Conservation (phyloP, 2,113 vertebrate species). For the Gobiocypris rarus region DNA sequence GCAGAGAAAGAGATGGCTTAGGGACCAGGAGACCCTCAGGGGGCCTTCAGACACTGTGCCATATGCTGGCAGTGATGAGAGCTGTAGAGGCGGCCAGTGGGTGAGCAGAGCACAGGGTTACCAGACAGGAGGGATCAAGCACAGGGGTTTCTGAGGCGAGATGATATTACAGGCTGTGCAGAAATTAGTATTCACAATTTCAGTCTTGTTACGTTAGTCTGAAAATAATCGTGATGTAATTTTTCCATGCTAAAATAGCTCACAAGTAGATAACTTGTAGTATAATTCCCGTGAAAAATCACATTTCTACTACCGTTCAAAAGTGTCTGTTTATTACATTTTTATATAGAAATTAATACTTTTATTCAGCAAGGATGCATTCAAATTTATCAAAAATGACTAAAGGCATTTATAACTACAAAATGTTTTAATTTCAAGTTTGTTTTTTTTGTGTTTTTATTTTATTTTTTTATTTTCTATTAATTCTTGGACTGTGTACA, state of each 20-base stretch:
- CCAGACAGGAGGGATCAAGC: constrained; percentile 30
- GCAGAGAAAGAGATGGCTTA: not conserved
- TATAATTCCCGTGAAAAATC: not conserved
- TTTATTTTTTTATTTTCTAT: too few relatives aligned
- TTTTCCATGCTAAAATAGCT: not conserved
- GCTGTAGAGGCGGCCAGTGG: constrained; percentile 17
- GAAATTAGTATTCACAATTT: not conserved
- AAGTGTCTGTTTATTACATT: not conserved
- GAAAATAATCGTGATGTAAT: not conserved
- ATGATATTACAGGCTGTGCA: constrained; percentile 1
- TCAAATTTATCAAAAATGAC: too few relatives aligned
- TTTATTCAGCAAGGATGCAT: too few relatives aligned
- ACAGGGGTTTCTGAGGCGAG: not conserved
- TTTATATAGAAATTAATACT: not conserved
- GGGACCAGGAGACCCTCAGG: constrained; percentile 26
- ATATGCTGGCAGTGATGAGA: constrained; percentile 27
- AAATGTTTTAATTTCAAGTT: too few relatives aligned
- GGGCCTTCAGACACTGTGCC: constrained; percentile 14
- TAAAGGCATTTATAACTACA: not conserved
- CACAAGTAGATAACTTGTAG: not conserved
- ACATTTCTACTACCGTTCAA: not conserved
- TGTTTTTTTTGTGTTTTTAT: too few relatives aligned
- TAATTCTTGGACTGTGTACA: too few relatives aligned
- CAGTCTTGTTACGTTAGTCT: not conserved
- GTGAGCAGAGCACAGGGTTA: constrained; percentile 21